phyloP scores from a whole-genome alignment of 2,888 invertebrate genomes.

The Mantis religiosa region DNA sequence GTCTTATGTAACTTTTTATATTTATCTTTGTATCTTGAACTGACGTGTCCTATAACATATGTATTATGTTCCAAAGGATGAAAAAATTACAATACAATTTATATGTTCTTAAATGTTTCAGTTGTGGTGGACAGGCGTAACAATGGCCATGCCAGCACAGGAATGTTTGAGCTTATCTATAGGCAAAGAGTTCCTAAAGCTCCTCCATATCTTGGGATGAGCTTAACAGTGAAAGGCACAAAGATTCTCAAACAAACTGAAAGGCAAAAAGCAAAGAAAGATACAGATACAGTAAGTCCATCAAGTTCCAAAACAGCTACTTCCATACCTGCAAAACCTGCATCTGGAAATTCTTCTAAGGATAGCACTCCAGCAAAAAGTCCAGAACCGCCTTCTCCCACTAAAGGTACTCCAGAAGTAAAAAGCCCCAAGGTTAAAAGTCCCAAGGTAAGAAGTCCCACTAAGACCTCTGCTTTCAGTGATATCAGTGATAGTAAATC shows the following conservation, averaged over 20 bases:
- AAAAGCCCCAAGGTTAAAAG: neutral
- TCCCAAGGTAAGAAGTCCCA: neutral
- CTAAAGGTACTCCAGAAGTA: neutral
- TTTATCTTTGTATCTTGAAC: no score
- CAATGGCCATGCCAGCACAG: constrained; percentile 72
- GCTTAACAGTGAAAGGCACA: constrained; percentile 64
- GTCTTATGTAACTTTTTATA: no score
- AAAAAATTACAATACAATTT: no score
- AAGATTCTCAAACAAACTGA: constrained; percentile 49
- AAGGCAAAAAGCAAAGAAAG: neutral
- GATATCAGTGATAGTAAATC: neutral
- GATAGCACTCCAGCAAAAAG: neutral
- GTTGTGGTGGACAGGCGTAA: constrained; percentile 72
- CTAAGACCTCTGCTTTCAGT: neutral
- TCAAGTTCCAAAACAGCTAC: neutral
- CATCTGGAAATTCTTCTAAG: neutral
- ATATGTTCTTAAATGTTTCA: constrained; percentile 6
- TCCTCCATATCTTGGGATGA: constrained; percentile 75
- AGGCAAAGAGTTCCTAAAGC: constrained; percentile 72
- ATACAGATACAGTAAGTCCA: neutral
- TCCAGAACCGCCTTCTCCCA: neutral
- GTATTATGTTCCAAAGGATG: no score
- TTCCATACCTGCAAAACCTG: neutral
- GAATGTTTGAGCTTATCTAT: constrained; percentile 75
- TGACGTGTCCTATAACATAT: no score